Percentiles rank a stretch among this genome's conserved stretches.
phyloP scores from a whole-genome alignment of 2,113 vertebrate genomes.

The Sitta europaea region DNA sequence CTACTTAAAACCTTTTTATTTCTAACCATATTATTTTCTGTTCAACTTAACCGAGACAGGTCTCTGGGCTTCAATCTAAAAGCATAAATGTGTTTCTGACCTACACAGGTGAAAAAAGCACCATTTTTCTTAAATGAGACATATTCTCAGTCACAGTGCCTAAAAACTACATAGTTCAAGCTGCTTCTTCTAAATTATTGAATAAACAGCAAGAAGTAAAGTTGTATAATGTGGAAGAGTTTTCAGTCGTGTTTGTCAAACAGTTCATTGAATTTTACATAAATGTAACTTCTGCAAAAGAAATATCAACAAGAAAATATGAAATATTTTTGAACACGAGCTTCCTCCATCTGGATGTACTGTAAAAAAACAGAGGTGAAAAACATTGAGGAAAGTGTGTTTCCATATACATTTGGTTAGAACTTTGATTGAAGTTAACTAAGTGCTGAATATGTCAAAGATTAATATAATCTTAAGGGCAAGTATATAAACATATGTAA shows the following conservation, averaged over 20 bases:
- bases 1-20: constrained; percentile 8
- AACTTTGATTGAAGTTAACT: background rate
- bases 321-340: background rate
- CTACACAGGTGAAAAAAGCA: background rate
- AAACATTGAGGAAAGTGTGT: background rate
- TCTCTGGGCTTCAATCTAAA: background rate
- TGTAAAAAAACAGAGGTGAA: background rate
- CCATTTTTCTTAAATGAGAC: background rate
- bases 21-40: background rate
- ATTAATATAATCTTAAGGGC: background rate
- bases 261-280: background rate
- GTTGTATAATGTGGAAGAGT: background rate
- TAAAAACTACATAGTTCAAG: background rate
- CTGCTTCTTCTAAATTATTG: background rate
- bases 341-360: background rate
- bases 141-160: background rate
- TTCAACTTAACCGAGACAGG: background rate
- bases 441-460: background rate
- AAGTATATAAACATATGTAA: background rate
- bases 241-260: background rate
- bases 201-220: background rate
- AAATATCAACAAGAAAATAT: background rate
- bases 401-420: background rate
- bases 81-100: background rate
- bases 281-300: background rate